phyloP scores from a whole-genome alignment of 2,797 vertebrate genomes.

The Rhinella marina region DNA sequence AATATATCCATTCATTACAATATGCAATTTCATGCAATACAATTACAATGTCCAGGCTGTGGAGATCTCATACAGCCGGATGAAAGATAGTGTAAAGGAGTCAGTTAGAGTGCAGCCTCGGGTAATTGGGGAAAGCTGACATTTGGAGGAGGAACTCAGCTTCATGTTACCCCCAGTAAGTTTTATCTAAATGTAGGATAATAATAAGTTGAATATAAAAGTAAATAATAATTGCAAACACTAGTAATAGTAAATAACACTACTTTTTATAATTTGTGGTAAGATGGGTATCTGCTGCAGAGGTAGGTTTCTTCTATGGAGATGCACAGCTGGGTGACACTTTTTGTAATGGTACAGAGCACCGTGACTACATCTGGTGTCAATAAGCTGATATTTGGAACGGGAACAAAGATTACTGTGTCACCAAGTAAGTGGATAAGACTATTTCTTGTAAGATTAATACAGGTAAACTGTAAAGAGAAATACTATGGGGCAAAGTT shows the following conservation, averaged over 20 bases:
- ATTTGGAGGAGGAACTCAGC: slow-evolving; percentile 41
- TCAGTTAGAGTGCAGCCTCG: slow-evolving; percentile 4
- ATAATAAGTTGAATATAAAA: not conserved
- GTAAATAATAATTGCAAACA: not conserved
- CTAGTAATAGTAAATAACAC: not conserved
- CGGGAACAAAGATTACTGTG: slow-evolving; percentile 40
- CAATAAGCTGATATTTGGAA: slow-evolving; percentile 40
- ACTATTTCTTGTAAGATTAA: not conserved
- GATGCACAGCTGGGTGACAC: not conserved
- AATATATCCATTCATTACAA: not conserved
- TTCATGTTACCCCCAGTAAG: slow-evolving; percentile 43
- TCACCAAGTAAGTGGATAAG: slow-evolving; percentile 39
- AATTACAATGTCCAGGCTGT: not conserved
- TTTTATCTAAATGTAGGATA: not conserved
- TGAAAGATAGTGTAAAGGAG: slow-evolving; percentile 2
- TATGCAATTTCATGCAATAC: not conserved
- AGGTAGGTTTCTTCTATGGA: not conserved
- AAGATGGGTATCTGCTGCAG: not conserved
- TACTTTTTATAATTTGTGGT: not conserved
- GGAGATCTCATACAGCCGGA: not conserved
- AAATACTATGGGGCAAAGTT: too few species aligned
- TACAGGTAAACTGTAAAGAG: too few species aligned
- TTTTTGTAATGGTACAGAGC: slow-evolving; percentile 32
- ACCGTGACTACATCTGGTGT: slow-evolving; percentile 30
- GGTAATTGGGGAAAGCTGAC: slow-evolving; percentile 3